These are phyloP conservation scores for Pelodytes ibericus DNA, from an alignment of 2,797 vertebrate genomes.

Conservation along the genomic window DNA sequence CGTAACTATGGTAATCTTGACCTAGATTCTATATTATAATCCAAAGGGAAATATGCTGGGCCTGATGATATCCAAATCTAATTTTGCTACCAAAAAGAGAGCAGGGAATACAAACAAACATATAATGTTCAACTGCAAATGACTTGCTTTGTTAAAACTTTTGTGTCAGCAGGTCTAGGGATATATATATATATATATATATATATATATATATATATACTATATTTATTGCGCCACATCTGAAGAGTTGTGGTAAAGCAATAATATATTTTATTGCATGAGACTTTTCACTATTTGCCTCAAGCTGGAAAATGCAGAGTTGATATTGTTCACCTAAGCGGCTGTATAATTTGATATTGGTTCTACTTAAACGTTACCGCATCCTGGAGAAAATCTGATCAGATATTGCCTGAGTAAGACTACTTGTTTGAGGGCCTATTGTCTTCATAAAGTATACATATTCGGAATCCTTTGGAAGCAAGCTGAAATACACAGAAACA, in stretches of 20 bases:
- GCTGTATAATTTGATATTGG: slow-evolving; percentile 26
- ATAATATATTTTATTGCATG: slow-evolving; percentile 33
- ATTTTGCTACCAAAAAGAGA: slow-evolving; percentile 16
- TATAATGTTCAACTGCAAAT: slow-evolving; percentile 30
- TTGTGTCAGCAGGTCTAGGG: slow-evolving; percentile 39
- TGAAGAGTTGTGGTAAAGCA: slow-evolving; percentile 39
- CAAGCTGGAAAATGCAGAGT: slow-evolving; percentile 26
- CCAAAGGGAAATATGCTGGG: slow-evolving; percentile 32
- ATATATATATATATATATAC: too few relatives aligned
- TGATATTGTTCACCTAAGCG: slow-evolving; percentile 23
- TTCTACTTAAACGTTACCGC: slow-evolving; percentile 26
- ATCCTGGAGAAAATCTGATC: slow-evolving; percentile 27
- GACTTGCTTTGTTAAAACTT: slow-evolving; percentile 29
- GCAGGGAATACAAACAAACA: slow-evolving; percentile 12
- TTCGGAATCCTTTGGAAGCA: slow-evolving; percentile 34
- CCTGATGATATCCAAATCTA: slow-evolving; percentile 31
- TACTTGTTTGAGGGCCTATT: slow-evolving; percentile 39
- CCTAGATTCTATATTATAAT: slow-evolving; percentile 39
- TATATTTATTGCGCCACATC: slow-evolving; percentile 23
- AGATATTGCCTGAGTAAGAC: slow-evolving; percentile 23
- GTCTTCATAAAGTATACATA: slow-evolving; percentile 50
- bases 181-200: too few relatives aligned
- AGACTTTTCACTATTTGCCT: slow-evolving; percentile 27
- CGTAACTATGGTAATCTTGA: slow-evolving; percentile 40
- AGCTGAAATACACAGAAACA: slow-evolving; percentile 40